Evolutionary conservation across 2,797 vertebrate species (phyloP).

Genomic region (Hephaestus fuliginosus): DNA sequence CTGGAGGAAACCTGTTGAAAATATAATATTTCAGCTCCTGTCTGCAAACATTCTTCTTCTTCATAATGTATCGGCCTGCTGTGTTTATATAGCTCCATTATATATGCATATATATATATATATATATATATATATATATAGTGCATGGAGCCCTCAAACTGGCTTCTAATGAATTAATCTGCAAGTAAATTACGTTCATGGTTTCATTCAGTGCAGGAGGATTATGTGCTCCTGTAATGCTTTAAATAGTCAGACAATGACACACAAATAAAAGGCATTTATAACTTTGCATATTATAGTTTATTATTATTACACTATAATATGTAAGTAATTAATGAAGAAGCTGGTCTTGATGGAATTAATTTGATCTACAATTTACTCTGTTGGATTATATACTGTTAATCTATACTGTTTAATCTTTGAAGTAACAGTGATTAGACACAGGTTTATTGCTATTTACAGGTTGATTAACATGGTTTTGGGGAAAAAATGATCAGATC

Average conservation of each 20-base stretch:
- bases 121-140: too few species aligned
- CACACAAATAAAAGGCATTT: too few species aligned
- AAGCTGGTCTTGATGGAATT: not conserved
- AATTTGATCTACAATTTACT: not conserved
- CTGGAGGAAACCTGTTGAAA: slow-evolving; percentile 52
- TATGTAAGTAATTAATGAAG: not conserved
- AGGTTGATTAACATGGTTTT: too few species aligned
- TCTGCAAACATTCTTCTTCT: not conserved
- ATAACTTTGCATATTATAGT: not conserved
- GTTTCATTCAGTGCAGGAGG: not conserved
- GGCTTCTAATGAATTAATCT: not conserved
- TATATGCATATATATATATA: not conserved
- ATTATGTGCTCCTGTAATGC: not conserved
- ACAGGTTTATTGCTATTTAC: too few species aligned
- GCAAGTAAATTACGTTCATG: not conserved
- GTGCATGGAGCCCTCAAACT: not conserved
- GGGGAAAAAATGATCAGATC: too few species aligned
- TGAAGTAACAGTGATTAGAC: too few species aligned
- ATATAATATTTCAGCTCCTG: not conserved
- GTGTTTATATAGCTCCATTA: not conserved
- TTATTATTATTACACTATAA: not conserved
- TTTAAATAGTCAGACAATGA: not conserved
- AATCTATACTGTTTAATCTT: too few species aligned
- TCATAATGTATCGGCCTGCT: not conserved
- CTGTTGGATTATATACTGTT: not conserved